These are phyloP conservation scores for Tachycineta bicolor DNA, from an alignment of 2,113 vertebrate species.

Conservation along the genomic window DNA sequence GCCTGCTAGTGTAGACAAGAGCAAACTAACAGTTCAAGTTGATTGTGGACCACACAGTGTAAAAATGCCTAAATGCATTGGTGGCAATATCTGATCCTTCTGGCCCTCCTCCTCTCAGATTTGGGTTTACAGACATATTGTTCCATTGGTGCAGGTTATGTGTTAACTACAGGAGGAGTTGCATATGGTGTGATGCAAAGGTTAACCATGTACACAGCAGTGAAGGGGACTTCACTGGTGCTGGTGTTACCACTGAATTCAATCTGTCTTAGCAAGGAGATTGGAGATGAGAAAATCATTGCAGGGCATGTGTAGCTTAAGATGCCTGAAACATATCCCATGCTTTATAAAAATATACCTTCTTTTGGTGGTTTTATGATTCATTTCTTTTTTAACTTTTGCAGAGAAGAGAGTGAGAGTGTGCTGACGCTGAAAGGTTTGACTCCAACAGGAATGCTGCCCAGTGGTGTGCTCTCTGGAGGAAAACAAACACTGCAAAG, in stretches of 20 bases:
- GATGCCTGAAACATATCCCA: fast-evolving
- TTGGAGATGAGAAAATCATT: not conserved
- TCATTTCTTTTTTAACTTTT: not conserved
- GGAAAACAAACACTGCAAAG: conserved; percentile 98
- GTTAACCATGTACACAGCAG: not conserved
- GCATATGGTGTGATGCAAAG: not conserved
- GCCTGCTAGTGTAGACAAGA: not conserved
- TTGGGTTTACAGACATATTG: not conserved
- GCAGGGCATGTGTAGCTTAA: not conserved
- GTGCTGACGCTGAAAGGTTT: conserved; percentile 96
- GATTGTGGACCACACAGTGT: not conserved
- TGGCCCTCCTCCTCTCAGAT: not conserved
- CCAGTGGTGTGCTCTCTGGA: conserved; percentile 95
- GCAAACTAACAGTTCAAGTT: not conserved
- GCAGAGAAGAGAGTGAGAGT: conserved; percentile 98
- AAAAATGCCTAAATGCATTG: not conserved
- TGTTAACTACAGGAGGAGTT: not conserved
- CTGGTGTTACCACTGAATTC: not conserved
- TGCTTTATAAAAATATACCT: not conserved
- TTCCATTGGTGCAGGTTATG: not conserved
- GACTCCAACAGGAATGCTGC: conserved; percentile 98
- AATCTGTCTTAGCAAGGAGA: not conserved
- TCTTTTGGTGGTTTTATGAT: not conserved
- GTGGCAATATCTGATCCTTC: not conserved
- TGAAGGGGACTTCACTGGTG: not conserved